Evolutionary conservation across 1,140 invertebrate species (phyloP).

Genomic region (Calephelis virginiensis): DNA sequence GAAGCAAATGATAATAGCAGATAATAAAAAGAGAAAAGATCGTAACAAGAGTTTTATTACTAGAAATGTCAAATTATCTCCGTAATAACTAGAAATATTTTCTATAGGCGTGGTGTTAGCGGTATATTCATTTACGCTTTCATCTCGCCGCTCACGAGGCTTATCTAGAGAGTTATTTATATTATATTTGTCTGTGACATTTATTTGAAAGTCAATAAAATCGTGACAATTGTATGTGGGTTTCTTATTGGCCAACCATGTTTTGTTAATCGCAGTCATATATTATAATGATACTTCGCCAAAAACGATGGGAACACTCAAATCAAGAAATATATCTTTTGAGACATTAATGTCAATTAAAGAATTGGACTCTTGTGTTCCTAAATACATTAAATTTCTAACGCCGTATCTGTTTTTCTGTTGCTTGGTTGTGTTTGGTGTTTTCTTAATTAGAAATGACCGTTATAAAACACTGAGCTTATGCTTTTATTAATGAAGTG

Average conservation of each 20-base stretch:
- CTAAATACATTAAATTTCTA: too few relatives aligned
- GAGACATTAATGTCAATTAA: background rate
- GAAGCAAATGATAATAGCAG: too few relatives aligned
- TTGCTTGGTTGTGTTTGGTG: too few relatives aligned
- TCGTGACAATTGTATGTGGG: constrained; percentile 13
- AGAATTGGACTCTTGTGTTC: background rate
- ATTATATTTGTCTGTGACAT: background rate
- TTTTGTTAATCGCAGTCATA: constrained; percentile 7
- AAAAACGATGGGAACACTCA: constrained; percentile 2
- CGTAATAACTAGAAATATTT: background rate
- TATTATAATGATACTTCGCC: constrained; percentile 2
- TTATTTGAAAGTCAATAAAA: constrained; percentile 9
- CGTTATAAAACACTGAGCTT: too few relatives aligned
- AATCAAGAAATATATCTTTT: constrained; percentile 13
- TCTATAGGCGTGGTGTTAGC: constrained; percentile 2
- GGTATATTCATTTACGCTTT: background rate
- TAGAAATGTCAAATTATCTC: background rate
- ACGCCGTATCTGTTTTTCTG: too few relatives aligned
- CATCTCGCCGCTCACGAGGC: constrained; percentile 12
- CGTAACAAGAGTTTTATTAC: too few relatives aligned
- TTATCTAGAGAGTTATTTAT: constrained; percentile 9
- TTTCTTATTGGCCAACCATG: too few relatives aligned
- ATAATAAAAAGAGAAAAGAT: too few relatives aligned
- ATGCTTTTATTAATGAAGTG: too few relatives aligned
- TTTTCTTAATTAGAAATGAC: too few relatives aligned